phyloP scores from a whole-genome alignment of 1,140 invertebrate species.

The Pseudomyrmex sp. region DNA sequence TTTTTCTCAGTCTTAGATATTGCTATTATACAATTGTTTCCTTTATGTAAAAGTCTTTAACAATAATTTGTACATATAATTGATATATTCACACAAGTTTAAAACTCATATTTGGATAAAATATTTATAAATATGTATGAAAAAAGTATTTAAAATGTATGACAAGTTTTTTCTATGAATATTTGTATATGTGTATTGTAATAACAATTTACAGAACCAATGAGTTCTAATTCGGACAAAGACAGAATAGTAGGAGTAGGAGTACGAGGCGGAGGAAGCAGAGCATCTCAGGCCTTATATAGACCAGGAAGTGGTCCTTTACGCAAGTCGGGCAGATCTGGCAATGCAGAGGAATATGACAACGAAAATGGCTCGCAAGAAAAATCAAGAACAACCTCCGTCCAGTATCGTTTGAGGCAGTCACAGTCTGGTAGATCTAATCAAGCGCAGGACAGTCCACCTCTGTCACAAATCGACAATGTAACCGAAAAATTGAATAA shows the following conservation, averaged over 20 bases:
- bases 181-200: not conserved
- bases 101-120: constrained; percentile 20
- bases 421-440: constrained; percentile 70
- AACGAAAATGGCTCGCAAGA: constrained; percentile 81
- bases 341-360: constrained; percentile 82
- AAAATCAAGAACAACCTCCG: constrained; percentile 76
- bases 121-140: not conserved
- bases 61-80: not conserved
- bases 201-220: constrained; percentile 51
- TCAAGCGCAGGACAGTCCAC: constrained; percentile 67
- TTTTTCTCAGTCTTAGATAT: not conserved
- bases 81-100: not conserved
- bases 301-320: constrained; percentile 88
- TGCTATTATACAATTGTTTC: not conserved
- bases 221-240: constrained; percentile 71
- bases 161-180: not conserved
- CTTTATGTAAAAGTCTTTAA: not conserved
- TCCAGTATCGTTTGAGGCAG: constrained; percentile 80
- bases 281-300: constrained; percentile 86
- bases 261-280: constrained; percentile 78
- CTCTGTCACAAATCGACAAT: constrained; percentile 72
- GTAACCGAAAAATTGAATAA: constrained; percentile 78
- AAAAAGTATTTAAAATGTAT: not conserved
- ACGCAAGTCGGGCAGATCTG: constrained; percentile 85
- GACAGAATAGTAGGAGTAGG: constrained; percentile 76